A percentile compares a stretch with the other conserved stretches of the same genome.
Evolutionary conservation across 2,888 invertebrate genomes (phyloP).

Genomic region (Lasioglossum pauxillum): DNA sequence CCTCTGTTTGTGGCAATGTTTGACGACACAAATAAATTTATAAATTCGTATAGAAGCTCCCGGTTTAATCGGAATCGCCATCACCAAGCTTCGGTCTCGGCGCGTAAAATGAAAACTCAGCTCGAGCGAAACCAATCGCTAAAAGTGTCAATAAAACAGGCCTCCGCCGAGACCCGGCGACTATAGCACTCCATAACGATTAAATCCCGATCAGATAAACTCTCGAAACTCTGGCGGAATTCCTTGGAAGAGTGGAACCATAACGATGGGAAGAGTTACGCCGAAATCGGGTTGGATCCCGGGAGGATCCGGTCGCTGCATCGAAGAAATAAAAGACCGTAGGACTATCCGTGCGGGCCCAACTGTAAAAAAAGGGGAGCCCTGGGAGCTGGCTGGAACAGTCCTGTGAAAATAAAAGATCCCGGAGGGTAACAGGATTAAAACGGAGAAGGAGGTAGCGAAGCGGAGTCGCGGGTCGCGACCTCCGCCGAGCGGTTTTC

Average conservation of each 20-base stretch:
- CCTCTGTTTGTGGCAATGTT: neutral
- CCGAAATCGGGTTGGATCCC: neutral
- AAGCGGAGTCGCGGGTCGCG: neutral
- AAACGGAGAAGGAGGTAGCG: neutral
- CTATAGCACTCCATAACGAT: neutral
- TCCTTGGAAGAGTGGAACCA: neutral
- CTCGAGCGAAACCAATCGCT: neutral
- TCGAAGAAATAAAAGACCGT: neutral
- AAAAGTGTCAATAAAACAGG: neutral
- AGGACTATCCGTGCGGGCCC: neutral
- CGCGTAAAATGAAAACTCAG: neutral
- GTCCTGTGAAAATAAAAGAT: neutral
- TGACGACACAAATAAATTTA: neutral
- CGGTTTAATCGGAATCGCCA: neutral
- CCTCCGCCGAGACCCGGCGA: neutral
- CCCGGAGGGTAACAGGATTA: neutral
- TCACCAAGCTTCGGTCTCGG: neutral
- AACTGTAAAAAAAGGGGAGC: neutral
- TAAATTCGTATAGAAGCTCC: neutral
- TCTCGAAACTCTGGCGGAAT: neutral
- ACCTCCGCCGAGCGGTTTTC: slow-evolving; percentile 36
- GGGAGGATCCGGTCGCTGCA: neutral
- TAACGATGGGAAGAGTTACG: neutral
- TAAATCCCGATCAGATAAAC: slow-evolving; percentile 2
- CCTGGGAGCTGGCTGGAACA: neutral